These are phyloP conservation scores for Labeo rohita DNA, from an alignment of 2,113 vertebrate species.

Conservation along the genomic window DNA sequence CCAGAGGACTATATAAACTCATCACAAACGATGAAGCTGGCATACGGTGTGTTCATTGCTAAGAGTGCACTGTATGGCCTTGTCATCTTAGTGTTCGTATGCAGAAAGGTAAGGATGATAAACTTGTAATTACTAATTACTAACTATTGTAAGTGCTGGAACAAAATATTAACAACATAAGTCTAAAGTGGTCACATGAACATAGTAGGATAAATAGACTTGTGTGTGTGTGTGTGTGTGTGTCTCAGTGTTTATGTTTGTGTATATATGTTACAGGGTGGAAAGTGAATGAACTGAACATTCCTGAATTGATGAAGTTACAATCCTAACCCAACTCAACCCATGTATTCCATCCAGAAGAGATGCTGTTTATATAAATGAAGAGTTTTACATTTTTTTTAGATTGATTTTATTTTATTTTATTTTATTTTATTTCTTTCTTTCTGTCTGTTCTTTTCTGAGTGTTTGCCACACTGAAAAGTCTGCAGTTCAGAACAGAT, in stretches of 20 bases:
- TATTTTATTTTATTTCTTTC: not conserved
- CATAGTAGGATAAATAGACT: no score
- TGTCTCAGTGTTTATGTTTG: not conserved
- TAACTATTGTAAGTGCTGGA: not conserved
- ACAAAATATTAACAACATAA: not conserved
- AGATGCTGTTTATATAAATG: slow-evolving; percentile 1
- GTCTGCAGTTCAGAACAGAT: not conserved
- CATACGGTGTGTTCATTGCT: slow-evolving; percentile 47
- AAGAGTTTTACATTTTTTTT: no score
- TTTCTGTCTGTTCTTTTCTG: not conserved
- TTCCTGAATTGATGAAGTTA: not conserved
- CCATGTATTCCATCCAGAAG: not conserved
- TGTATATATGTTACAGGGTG: not conserved
- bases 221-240: no score
- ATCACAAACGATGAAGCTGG: not conserved
- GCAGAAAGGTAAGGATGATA: slow-evolving; percentile 44
- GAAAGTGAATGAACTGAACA: not conserved
- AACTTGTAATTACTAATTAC: not conserved
- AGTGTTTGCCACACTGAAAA: not conserved
- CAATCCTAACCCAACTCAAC: not conserved
- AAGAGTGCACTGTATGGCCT: slow-evolving; percentile 55
- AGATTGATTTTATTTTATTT: not conserved
- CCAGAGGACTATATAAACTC: slow-evolving; percentile 37
- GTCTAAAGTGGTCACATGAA: not conserved
- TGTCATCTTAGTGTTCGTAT: slow-evolving; percentile 40